Conservation (phyloP, 37 sponge, comb jelly and placozoan species). For the Spongilla lacustris region DNA sequence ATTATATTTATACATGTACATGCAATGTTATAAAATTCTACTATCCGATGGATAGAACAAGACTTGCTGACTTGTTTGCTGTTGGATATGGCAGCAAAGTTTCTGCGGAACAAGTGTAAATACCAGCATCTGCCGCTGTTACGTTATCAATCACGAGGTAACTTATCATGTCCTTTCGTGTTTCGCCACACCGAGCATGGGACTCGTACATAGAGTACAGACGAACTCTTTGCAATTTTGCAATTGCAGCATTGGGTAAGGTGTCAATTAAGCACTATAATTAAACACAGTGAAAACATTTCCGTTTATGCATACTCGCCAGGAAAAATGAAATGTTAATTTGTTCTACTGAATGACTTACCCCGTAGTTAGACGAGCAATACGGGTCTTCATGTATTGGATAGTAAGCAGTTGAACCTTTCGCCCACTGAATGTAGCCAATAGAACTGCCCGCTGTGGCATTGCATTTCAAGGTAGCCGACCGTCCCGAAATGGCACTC, state of each 20-base stretch:
- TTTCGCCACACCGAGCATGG: not conserved
- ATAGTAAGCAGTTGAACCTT: not conserved
- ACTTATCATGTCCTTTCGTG: not conserved
- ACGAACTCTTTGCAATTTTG: not conserved
- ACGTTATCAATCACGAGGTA: slow-evolving; percentile 55
- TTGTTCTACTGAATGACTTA: no score
- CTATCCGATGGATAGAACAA: not conserved
- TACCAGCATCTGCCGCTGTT: slow-evolving; percentile 24
- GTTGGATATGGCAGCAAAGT: not conserved
- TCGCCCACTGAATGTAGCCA: not conserved
- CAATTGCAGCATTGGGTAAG: not conserved
- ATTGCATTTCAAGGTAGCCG: not conserved
- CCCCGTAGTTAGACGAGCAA: not conserved
- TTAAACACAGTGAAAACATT: no score
- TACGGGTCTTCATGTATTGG: not conserved
- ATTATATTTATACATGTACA: no score
- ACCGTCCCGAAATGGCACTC: not conserved
- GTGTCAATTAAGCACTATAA: not conserved
- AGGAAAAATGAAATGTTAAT: no score
- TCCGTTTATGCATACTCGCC: not conserved
- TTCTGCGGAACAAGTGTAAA: not conserved
- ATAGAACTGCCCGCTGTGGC: not conserved
- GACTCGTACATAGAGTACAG: not conserved
- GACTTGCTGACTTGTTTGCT: not conserved
- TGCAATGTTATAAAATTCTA: no score